Base-by-base conservation (phyloP, 2,113 vertebrate genomes). In the Arvicanthis niloticus region DNA sequence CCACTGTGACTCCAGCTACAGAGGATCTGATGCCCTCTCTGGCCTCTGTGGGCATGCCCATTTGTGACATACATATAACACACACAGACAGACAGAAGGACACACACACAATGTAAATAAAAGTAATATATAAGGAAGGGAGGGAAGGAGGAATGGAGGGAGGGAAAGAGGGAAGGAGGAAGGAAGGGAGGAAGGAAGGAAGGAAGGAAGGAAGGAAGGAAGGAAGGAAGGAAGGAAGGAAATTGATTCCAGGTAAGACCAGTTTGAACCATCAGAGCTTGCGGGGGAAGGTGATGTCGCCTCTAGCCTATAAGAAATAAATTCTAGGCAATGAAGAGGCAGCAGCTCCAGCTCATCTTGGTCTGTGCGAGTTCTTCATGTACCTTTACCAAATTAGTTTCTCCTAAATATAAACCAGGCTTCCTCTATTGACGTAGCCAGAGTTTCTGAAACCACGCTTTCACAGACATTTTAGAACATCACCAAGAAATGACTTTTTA, bases 331-430 rank as follows among this genome's bases (percentile, higher is more conserved):
- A 13, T 58, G 26, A 6, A 40, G 72, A 3, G 31, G 76, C 78
- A 42, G 37, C 11, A 4, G 58, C 24, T 24, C 4, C 29, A 34
- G 40, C 81, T 95, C 67, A 10, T 48, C 51, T 95, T 94, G 88
- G 56, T 70, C 31, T 89, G 48, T 76, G 12, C 82, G 12, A 94
- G 86, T 92, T 95, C 86, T 96, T 86, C 78, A 8, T 87, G 90
- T 95, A 78, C 89, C 67, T 75, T 95, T 53, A 90, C 92, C 72
- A 93, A 89, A 92, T 94, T 90, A 80, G 31, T 90, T 86, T 96
- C 95, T 96, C 91, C 88, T 93, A 91, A 91, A 82, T 96, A 88
- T 40, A 93, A 97, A 89, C 72, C 40, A 4, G 16, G 45, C 70
- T 5, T 62, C 62, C 90, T 65, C 76, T 86, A 22, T 34, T 37